phyloP scores from a whole-genome alignment of 2,113 vertebrate species.

The Cinclus cinclus region DNA sequence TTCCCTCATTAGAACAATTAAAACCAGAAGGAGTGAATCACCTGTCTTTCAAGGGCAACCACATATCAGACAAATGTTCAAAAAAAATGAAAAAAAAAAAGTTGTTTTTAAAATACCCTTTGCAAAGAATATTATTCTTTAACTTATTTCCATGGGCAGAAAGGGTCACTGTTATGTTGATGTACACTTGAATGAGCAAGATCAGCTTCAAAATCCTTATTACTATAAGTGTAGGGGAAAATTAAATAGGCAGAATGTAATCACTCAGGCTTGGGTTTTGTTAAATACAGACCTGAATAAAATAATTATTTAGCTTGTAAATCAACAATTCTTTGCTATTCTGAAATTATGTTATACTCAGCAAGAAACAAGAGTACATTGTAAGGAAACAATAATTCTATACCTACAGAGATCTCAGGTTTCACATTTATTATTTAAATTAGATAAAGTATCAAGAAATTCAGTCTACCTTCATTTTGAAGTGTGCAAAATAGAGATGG shows the following conservation, averaged over 20 bases:
- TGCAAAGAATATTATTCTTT: background rate
- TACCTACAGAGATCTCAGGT: background rate
- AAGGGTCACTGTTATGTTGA: background rate
- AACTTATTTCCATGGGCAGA: background rate
- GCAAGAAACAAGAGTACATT: background rate
- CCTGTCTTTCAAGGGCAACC: background rate
- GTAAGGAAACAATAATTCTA: background rate
- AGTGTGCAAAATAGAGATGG: background rate
- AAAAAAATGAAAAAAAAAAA: background rate
- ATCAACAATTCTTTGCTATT: background rate
- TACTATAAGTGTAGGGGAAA: background rate
- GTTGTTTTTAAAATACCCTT: background rate
- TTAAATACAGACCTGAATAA: background rate
- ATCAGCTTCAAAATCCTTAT: background rate
- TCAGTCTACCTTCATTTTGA: background rate
- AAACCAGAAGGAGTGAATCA: background rate
- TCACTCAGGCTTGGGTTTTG: background rate
- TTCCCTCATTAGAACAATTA: background rate
- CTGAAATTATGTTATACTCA: background rate
- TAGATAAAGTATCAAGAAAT: background rate
- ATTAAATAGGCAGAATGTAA: slow-evolving; percentile 2
- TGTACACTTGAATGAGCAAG: background rate
- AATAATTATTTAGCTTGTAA: background rate
- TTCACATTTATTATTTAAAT: slow-evolving; percentile 13
- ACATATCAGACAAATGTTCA: background rate